A percentile compares a stretch with the other conserved stretches of the same genome.
These are phyloP conservation scores for Deroptyus accipitrinus DNA, from an alignment of 2,113 vertebrate species.

Conservation along the genomic window DNA sequence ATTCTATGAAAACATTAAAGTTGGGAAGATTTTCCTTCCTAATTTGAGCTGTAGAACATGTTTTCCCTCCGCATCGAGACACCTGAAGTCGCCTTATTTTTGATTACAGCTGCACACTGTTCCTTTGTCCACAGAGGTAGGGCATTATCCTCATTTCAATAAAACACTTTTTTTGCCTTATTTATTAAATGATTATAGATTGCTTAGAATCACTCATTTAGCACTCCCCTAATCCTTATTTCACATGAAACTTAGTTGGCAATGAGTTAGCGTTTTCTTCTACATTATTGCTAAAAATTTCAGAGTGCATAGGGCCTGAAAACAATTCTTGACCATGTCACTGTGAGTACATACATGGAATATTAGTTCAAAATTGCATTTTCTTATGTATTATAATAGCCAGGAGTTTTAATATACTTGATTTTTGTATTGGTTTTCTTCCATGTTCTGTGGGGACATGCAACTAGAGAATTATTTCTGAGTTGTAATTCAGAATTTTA, in stretches of 20 bases:
- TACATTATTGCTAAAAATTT: neutral
- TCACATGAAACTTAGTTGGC: neutral
- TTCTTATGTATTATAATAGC: neutral
- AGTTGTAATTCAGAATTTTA: neutral
- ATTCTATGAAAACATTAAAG: neutral
- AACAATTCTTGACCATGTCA: neutral
- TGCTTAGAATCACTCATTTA: neutral
- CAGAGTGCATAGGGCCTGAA: neutral
- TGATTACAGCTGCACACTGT: rapidly evolving
- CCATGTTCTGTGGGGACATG: neutral
- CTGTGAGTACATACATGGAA: neutral
- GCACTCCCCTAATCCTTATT: neutral
- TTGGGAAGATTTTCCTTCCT: neutral
- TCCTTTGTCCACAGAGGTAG: rapidly evolving
- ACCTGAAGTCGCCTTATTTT: neutral
- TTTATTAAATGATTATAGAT: neutral
- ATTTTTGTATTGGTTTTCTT: neutral
- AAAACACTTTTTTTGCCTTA: neutral
- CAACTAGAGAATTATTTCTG: neutral
- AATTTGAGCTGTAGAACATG: neutral
- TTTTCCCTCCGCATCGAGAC: neutral
- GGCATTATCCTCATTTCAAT: neutral
- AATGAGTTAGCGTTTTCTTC: neutral
- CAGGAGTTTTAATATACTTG: neutral
- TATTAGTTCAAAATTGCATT: neutral